Evolutionary conservation across 2,113 vertebrate species (phyloP).

Genomic region (Eurystomus gularis): DNA sequence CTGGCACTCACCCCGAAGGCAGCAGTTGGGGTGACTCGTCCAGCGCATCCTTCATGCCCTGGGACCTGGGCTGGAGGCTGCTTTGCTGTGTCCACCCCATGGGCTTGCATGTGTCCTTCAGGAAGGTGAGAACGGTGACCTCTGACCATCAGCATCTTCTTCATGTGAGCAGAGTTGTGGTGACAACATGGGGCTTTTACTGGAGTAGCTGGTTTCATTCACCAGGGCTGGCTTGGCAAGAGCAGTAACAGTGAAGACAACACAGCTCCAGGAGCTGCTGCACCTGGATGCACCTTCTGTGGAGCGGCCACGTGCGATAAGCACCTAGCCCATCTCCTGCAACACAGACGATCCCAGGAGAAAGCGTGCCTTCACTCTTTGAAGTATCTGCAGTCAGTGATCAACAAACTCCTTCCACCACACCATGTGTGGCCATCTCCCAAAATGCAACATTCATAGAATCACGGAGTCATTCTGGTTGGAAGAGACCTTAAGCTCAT

Average conservation of each 20-base stretch:
- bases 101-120: not conserved
- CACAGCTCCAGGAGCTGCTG: accelerated
- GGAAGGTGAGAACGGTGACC: not conserved
- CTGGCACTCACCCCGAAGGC: not conserved
- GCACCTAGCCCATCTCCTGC: too few species aligned
- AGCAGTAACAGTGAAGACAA: not conserved
- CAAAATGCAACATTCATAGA: too few species aligned
- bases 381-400: too few species aligned
- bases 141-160: not conserved
- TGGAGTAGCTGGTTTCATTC: not conserved
- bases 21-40: not conserved
- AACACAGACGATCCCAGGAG: too few species aligned
- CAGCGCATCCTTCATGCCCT: too few species aligned
- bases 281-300: not conserved
- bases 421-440: too few species aligned
- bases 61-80: not conserved
- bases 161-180: accelerated
- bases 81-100: too few species aligned
- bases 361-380: too few species aligned
- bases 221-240: not conserved
- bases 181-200: accelerated
- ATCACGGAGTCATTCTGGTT: too few species aligned
- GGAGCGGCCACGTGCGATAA: not conserved
- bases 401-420: too few species aligned
- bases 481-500: too few species aligned